Conservation (phyloP, 1,140 invertebrate species). For the Papilio aristodemus region DNA sequence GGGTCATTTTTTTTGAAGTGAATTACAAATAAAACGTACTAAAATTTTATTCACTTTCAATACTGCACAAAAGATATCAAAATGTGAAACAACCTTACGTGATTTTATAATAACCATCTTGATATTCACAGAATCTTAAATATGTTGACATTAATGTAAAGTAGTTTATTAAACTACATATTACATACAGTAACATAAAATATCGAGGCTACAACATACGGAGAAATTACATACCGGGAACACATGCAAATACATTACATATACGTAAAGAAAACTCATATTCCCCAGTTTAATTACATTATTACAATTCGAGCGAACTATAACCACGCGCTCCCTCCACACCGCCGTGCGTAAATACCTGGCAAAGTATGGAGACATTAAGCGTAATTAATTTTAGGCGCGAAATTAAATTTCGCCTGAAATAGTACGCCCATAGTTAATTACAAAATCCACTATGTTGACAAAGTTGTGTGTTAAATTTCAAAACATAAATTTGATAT, state of each 20-base stretch:
- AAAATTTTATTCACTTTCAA: no score
- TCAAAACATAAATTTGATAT: slow-evolving; percentile 5
- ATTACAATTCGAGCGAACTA: slow-evolving; percentile 26
- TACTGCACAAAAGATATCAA: no score
- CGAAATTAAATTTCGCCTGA: slow-evolving; percentile 23
- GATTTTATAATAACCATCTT: no score
- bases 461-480: slow-evolving; percentile 3
- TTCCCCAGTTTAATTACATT: slow-evolving; percentile 27
- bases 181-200: no score
- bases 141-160: no score
- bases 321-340: neutral
- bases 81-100: no score
- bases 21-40: no score
- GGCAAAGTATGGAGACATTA: slow-evolving; percentile 15
- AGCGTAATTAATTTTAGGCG: slow-evolving; percentile 24
- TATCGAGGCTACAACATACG: neutral
- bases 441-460: slow-evolving; percentile 13
- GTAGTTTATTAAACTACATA: no score
- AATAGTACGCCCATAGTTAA: slow-evolving; percentile 27
- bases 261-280: slow-evolving; percentile 14
- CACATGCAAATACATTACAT: neutral
- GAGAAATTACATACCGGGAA: neutral
- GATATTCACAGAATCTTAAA: no score
- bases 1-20: no score
- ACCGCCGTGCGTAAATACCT: slow-evolving; percentile 18